Base-by-base conservation (phyloP, 2,113 vertebrate genomes). In the Lathamus discolor region DNA sequence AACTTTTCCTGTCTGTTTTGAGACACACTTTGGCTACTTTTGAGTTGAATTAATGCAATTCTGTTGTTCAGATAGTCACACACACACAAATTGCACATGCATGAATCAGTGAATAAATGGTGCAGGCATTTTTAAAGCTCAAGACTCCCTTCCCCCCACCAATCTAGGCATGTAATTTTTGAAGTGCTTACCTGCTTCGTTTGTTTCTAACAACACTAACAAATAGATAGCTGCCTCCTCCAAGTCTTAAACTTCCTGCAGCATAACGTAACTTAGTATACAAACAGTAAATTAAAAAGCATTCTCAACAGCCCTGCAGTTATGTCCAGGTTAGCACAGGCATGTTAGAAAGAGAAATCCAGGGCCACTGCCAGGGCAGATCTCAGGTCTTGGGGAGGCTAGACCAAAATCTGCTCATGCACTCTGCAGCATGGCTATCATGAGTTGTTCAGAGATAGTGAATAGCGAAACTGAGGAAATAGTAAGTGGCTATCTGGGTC, bases 331-430 rank as follows among this genome's bases (percentile, higher is more conserved):
- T 96, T 95, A 96, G 93, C 92, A 91, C 89, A 96, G 89, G 70
- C 84, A 86, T n/a, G 82, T 96, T 97, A 96, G 95, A 97, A 91
- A 79, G 88, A 81, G 91, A 95, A 96, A 84, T 22, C 28, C 35
- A 95, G 93, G 93, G 93, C 94, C 95, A 95, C 88, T 94, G 96
- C 95, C 96, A 97, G 91, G 93, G 61, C 46, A 86, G 41, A 69
- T 84, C 51, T 86, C 37, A 22, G 7, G 2, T 87, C 48, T 87
- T 33, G 20, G 28, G 72, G 33, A 89, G 14, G 14, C 28, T 0
- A 33, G 33, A 69, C n/a, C 57, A 79, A 87, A 80, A 80, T 33
- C 39, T 66, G 15, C 43, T n/a, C 7, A 69, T 6, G 6, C 19
- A 11, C 25, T 91, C 84, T 48, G 31, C 33, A 80, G 54, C 46